Conservation (phyloP, 2,113 vertebrate species). For the Sisor rabdophorus region DNA sequence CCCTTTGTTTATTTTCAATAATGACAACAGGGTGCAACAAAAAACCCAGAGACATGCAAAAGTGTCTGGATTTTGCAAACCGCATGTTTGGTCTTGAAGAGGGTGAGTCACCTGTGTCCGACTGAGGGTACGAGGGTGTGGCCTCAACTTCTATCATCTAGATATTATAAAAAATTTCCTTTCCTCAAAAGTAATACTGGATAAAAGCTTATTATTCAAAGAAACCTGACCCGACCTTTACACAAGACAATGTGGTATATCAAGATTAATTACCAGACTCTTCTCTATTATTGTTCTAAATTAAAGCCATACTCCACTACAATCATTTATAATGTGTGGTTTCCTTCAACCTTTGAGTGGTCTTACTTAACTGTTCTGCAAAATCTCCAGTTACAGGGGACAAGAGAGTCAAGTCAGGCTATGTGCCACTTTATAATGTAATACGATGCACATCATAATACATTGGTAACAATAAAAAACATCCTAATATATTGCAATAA, state of each 20-base stretch:
- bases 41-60: not conserved
- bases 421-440: not conserved
- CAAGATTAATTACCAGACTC: not conserved
- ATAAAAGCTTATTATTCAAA: constrained; percentile 45
- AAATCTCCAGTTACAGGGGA: not conserved
- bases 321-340: not conserved
- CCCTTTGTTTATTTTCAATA: not conserved
- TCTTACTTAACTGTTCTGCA: not conserved
- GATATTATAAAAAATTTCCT: constrained; percentile 54
- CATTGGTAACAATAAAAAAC: too few relatives aligned
- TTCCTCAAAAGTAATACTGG: constrained; percentile 35
- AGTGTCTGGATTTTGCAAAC: not conserved
- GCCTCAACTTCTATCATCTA: constrained; percentile 45
- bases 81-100: constrained; percentile 33
- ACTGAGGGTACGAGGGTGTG: constrained; percentile 27
- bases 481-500: too few relatives aligned
- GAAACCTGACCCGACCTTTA: constrained; percentile 9
- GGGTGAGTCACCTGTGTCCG: constrained; percentile 30
- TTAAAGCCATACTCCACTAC: not conserved
- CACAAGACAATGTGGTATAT: constrained; percentile 43
- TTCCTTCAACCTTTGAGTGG: not conserved
- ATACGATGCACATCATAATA: too few relatives aligned
- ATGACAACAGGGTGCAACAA: constrained; percentile 7
- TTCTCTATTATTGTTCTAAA: not conserved
- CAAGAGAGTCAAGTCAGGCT: constrained; percentile 20